Evolutionary conservation across 2,797 vertebrate genomes (phyloP).

Genomic region (Momotus momota): DNA sequence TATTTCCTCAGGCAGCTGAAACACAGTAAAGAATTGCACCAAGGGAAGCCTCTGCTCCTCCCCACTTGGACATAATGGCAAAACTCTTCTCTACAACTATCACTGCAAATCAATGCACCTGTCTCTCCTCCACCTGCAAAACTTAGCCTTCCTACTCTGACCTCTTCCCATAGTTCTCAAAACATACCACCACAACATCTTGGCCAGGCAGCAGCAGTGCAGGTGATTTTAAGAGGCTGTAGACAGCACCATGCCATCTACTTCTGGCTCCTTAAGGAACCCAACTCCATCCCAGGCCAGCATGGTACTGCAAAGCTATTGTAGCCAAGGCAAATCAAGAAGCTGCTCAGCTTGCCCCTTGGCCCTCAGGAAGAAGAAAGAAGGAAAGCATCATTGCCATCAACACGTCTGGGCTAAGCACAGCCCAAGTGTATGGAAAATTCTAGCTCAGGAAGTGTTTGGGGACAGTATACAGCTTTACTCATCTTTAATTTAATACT

Average conservation of each 20-base stretch:
- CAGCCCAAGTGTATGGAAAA: neutral
- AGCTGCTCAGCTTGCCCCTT: neutral
- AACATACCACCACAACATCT: neutral
- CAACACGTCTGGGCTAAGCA: neutral
- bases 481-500: neutral
- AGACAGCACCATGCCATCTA: neutral
- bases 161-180: neutral
- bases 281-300: neutral
- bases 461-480: neutral
- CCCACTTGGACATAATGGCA: neutral
- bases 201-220: neutral
- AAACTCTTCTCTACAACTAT: neutral
- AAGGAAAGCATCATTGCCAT: neutral
- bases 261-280: neutral
- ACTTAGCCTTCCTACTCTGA: neutral
- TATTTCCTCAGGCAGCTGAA: neutral
- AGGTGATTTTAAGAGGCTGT: neutral
- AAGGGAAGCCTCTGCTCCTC: neutral
- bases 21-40: neutral
- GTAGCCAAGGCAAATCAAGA: neutral
- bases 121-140: neutral
- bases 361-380: neutral
- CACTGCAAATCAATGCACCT: neutral
- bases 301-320: neutral
- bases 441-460: neutral